Evolutionary conservation across 2,888 invertebrate genomes (phyloP).

Genomic region (Hemicrepidius hirtus): DNA sequence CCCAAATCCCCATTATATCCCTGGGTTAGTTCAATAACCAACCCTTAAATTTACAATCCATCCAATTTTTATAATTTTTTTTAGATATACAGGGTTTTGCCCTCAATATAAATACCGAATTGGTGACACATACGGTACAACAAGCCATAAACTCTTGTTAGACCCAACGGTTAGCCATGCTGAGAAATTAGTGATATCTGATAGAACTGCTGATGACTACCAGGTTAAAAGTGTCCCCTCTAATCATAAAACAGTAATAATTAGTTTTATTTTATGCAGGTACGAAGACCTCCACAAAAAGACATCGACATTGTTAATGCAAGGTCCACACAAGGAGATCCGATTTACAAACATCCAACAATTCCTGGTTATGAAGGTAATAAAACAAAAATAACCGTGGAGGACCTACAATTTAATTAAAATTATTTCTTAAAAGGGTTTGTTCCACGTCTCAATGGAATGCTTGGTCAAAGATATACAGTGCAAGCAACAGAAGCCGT

Average conservation of each 20-base stretch:
- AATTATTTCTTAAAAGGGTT: slow-evolving; percentile 72
- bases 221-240: too few relatives aligned
- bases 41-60: too few relatives aligned
- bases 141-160: slow-evolving; percentile 83
- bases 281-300: slow-evolving; percentile 78
- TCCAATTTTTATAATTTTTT: too few relatives aligned
- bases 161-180: slow-evolving; percentile 85
- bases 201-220: slow-evolving; percentile 78
- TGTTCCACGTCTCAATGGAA: slow-evolving; percentile 79
- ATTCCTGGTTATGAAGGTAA: slow-evolving; percentile 85
- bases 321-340: slow-evolving; percentile 79
- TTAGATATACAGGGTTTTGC: slow-evolving; percentile 85
- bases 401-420: too few relatives aligned
- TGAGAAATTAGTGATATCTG: slow-evolving; percentile 80
- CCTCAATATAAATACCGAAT: slow-evolving; percentile 84
- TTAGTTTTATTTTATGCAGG: slow-evolving; percentile 63
- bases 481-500: slow-evolving; percentile 84
- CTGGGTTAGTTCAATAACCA: slow-evolving; percentile 77
- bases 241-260: not conserved
- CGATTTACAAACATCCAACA: slow-evolving; percentile 83
- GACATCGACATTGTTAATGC: slow-evolving; percentile 81
- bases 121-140: slow-evolving; percentile 84
- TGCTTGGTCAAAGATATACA: slow-evolving; percentile 82
- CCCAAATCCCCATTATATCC: slow-evolving; percentile 83
- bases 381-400: not conserved